Evolutionary conservation across 2,113 vertebrate species (phyloP).

Genomic region (Phoxinus phoxinus): DNA sequence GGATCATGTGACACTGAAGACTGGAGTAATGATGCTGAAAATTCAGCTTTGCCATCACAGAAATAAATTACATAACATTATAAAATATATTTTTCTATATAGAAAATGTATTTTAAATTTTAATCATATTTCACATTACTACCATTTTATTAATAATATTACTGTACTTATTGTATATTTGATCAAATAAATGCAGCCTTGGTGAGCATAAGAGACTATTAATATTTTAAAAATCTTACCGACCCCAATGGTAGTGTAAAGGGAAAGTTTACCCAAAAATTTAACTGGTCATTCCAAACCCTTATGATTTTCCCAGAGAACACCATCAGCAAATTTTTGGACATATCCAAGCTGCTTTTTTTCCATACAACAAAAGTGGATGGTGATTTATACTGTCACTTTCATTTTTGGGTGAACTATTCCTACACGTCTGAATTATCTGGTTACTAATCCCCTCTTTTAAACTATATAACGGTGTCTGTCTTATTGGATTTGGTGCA

Average conservation of each 20-base stretch:
- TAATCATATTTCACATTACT: not conserved
- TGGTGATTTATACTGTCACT: not conserved
- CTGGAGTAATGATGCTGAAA: not conserved
- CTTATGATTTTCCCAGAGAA: not conserved
- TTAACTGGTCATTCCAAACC: not conserved
- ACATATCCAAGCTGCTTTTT: not conserved
- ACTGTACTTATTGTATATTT: not conserved
- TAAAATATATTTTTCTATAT: not conserved
- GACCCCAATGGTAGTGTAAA: not conserved
- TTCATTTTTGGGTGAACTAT: not conserved
- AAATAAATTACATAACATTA: not conserved
- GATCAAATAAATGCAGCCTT: not conserved
- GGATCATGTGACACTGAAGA: not conserved
- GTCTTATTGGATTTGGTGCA: constrained; percentile 6
- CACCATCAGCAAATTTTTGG: not conserved
- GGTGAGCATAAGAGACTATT: not conserved
- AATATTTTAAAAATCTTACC: not conserved
- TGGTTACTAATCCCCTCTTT: not conserved
- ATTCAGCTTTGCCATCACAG: not conserved
- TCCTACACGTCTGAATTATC: not conserved
- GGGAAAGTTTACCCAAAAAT: not conserved
- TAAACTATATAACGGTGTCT: not conserved
- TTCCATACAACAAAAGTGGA: not conserved
- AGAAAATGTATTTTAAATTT: not conserved
- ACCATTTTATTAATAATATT: not conserved